These are phyloP conservation scores for Rhinatrema bivittatum DNA, from an alignment of 2,797 vertebrate species.

Conservation along the genomic window DNA sequence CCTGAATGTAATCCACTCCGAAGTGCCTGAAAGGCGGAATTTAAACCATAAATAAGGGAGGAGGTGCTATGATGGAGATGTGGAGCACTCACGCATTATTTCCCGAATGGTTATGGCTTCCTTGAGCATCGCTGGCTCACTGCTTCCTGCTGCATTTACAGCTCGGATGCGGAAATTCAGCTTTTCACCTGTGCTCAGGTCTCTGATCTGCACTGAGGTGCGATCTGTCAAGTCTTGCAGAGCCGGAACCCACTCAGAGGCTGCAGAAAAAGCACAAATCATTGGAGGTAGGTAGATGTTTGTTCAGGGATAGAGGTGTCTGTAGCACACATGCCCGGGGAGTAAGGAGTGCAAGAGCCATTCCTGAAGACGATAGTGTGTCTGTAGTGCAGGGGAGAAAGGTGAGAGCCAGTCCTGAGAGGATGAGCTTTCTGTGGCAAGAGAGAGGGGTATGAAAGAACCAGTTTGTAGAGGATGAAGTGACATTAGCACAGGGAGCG, in stretches of 20 bases:
- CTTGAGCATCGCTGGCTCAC: constrained; percentile 63
- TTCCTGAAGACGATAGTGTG: not conserved
- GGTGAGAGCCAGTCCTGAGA: too few relatives aligned
- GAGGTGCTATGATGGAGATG: not conserved
- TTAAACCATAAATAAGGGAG: too few relatives aligned
- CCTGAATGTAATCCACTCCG: too few relatives aligned
- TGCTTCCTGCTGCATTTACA: constrained; percentile 82
- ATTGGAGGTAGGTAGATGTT: too few relatives aligned
- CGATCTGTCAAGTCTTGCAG: constrained; percentile 74
- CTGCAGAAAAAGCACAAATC: constrained; percentile 29
- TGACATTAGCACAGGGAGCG: too few relatives aligned
- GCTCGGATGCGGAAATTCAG: constrained; percentile 86
- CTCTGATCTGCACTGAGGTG: constrained; percentile 65
- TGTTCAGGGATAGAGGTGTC: not conserved
- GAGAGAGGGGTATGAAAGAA: too few relatives aligned
- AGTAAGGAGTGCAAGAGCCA: not conserved
- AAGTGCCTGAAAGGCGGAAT: too few relatives aligned
- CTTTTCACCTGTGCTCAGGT: constrained; percentile 80
- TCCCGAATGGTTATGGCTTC: constrained; percentile 85
- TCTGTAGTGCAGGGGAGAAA: not conserved
- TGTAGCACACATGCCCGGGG: not conserved
- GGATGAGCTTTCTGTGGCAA: too few relatives aligned
- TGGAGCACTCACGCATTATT: constrained; percentile 80
- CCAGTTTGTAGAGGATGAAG: too few relatives aligned
- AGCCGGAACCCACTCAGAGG: constrained; percentile 77